A percentile compares a stretch with the other conserved stretches of the same genome.
These are phyloP conservation scores for Catostylus mosaicus DNA, from an alignment of 30 jellyfish, hydroid and myxozoan genomes.

Conservation along the genomic window DNA sequence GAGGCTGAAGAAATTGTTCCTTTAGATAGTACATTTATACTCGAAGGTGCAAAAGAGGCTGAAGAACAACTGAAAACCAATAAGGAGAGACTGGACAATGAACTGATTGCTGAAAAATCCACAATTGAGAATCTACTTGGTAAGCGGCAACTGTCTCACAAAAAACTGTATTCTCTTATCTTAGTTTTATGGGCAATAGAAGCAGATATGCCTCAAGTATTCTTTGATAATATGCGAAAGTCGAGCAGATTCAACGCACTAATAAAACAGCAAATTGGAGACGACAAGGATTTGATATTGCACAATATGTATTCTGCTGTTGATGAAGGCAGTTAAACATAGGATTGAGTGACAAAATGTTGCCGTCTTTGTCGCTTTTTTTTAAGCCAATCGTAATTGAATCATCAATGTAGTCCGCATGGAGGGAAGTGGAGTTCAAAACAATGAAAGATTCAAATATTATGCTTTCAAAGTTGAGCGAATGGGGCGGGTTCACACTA, in stretches of 20 bases:
- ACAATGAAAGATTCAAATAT: too few species aligned
- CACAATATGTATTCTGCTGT: slow-evolving; percentile 47
- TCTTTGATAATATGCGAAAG: slow-evolving; percentile 19
- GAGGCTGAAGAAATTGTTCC: not conserved
- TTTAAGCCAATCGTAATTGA: too few species aligned
- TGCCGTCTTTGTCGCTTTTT: too few species aligned
- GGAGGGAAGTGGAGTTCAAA: too few species aligned
- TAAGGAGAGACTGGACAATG: not conserved
- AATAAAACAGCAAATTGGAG: not conserved
- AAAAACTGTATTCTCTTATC: slow-evolving; percentile 9
- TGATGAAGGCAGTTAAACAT: too few species aligned
- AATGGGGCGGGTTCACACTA: too few species aligned
- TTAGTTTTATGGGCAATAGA: slow-evolving; percentile 56
- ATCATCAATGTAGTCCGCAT: too few species aligned
- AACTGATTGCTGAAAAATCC: slow-evolving; percentile 14
- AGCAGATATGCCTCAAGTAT: slow-evolving; percentile 49
- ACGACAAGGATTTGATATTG: slow-evolving; percentile 31
- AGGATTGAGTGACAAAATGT: too few species aligned
- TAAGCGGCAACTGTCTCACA: not conserved
- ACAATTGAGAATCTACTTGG: not conserved
- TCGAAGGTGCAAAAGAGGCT: slow-evolving; percentile 39
- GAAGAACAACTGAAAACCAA: not conserved
- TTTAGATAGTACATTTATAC: slow-evolving; percentile 7
- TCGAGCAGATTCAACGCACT: slow-evolving; percentile 20
- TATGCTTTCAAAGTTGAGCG: too few species aligned